Percentiles rank a stretch among this genome's conserved stretches.
phyloP scores from a whole-genome alignment of 2,888 invertebrate species.

The Eristalinus aeneus region DNA sequence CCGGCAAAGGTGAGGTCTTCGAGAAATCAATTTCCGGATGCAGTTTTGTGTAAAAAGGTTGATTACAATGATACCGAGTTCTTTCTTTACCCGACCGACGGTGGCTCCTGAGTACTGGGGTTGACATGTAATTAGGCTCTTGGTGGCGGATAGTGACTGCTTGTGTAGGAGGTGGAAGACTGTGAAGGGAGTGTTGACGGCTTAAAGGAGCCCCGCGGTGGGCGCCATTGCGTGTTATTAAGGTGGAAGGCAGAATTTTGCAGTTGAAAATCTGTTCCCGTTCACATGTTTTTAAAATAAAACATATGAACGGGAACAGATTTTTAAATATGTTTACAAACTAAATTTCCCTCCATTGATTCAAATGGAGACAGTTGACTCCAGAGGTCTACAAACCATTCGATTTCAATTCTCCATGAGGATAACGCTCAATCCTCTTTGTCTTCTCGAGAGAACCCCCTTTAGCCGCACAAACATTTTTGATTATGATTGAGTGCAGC shows the following conservation, averaged over 20 bases:
- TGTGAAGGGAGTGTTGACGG: too few species aligned
- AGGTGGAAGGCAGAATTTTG: too few species aligned
- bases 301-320: too few species aligned
- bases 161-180: neutral
- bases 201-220: too few species aligned
- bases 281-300: neutral
- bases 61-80: slow-evolving; percentile 62
- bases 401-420: neutral
- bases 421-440: neutral
- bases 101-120: slow-evolving; percentile 40
- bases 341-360: too few species aligned
- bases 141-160: too few species aligned
- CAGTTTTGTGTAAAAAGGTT: slow-evolving; percentile 68
- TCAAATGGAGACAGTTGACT: too few species aligned
- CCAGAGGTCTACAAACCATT: too few species aligned
- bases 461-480: slow-evolving; percentile 35
- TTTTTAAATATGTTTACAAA: too few species aligned
- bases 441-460: slow-evolving; percentile 11
- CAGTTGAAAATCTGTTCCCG: slow-evolving; percentile 2
- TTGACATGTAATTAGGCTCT: slow-evolving; percentile 67
- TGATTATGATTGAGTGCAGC: slow-evolving; percentile 67
- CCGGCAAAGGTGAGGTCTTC: slow-evolving; percentile 18
- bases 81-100: slow-evolving; percentile 26
- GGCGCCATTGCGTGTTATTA: too few species aligned
- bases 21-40: slow-evolving; percentile 70